Conservation (phyloP, 2,888 invertebrate genomes). For the Cabera pusaria region DNA sequence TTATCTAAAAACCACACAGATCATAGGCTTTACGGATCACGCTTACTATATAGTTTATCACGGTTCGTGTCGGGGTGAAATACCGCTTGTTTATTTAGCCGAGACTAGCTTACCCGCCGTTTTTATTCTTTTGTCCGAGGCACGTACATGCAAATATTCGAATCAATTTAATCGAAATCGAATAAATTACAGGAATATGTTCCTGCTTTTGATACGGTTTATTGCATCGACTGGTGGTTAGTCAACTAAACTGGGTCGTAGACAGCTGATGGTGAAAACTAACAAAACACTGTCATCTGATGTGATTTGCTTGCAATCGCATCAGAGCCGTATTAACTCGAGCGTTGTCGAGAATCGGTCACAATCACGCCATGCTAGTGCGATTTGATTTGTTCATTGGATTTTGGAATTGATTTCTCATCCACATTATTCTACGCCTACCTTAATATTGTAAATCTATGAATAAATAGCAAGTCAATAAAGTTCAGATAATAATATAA, state of each 20-base stretch:
- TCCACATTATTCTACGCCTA: too few relatives aligned
- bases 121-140: constrained; percentile 21
- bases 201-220: constrained; percentile 4
- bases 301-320: constrained; percentile 47
- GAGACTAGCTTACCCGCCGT: constrained; percentile 20
- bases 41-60: constrained; percentile 37
- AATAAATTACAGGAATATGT: constrained; percentile 9
- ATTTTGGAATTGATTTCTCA: too few relatives aligned
- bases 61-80: constrained; percentile 35
- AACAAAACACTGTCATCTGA: constrained; percentile 40
- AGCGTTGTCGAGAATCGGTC: constrained; percentile 38
- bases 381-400: too few relatives aligned
- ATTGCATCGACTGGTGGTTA: constrained; percentile 1
- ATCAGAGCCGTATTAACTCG: constrained; percentile 51
- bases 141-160: constrained; percentile 17
- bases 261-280: constrained; percentile 32
- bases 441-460: too few relatives aligned
- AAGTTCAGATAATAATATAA: too few relatives aligned
- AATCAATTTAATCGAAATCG: constrained; percentile 18
- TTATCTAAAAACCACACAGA: too few relatives aligned
- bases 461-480: too few relatives aligned
- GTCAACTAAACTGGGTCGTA: constrained; percentile 19
- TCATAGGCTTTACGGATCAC: neutral
- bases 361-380: constrained; percentile 43
- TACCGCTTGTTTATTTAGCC: constrained; percentile 31